Conservation (phyloP, 2,797 vertebrate species). For the Meriones psammophilus region DNA sequence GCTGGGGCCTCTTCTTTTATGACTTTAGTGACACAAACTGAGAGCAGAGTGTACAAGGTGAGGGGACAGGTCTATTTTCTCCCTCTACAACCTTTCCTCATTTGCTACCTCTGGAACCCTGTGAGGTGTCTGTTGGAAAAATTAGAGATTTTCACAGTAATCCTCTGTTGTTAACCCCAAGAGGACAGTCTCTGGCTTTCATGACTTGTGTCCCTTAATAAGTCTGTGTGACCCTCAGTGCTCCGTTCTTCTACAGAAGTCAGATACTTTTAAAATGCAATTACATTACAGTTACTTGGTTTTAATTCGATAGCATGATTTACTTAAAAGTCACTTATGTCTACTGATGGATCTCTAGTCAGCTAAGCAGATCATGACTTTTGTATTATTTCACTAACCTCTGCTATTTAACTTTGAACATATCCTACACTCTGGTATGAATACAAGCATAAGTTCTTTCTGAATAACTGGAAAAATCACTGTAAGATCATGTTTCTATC, state of each 20-base stretch:
- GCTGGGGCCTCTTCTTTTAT: not conserved
- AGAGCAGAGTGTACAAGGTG: too few species aligned
- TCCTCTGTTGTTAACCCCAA: not conserved
- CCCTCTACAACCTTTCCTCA: not conserved
- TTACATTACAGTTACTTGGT: not conserved
- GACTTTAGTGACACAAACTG: not conserved
- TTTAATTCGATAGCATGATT: slow-evolving; percentile 50
- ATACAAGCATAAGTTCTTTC: slow-evolving; percentile 6
- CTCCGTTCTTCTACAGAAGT: not conserved
- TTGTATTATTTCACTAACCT: slow-evolving; percentile 34
- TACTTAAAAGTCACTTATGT: slow-evolving; percentile 6
- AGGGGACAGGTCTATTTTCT: not conserved
- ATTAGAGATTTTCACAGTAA: not conserved
- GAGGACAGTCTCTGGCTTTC: not conserved
- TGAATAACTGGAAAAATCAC: slow-evolving; percentile 51
- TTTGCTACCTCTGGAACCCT: not conserved
- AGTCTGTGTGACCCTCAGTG: not conserved
- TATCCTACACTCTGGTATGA: slow-evolving; percentile 32
- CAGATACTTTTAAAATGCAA: slow-evolving; percentile 16
- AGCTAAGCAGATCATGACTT: slow-evolving; percentile 1
- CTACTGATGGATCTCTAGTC: slow-evolving; percentile 14
- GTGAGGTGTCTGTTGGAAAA: not conserved
- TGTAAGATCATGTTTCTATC: not conserved
- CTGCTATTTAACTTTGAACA: slow-evolving; percentile 28
- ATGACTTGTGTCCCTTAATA: not conserved